phyloP scores from a whole-genome alignment of 1,140 invertebrate species.

The Oreohelix idahoensis region DNA sequence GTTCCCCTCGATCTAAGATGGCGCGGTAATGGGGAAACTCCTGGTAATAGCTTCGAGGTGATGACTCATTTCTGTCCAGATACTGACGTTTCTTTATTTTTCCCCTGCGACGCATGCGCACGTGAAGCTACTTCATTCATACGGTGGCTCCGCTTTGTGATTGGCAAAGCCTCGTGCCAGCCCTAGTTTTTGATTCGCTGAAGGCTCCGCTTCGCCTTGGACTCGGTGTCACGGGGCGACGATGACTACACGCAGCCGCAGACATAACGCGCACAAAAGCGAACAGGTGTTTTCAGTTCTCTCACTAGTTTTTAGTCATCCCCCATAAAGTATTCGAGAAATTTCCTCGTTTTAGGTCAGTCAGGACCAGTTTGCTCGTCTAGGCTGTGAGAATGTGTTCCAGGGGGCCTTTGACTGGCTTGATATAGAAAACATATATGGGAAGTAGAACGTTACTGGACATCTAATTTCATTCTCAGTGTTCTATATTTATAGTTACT shows the following conservation, averaged over 20 bases:
- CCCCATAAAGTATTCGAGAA: neutral
- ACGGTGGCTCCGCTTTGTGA: neutral
- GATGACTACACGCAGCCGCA: neutral
- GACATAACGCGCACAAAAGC: slow-evolving; percentile 3
- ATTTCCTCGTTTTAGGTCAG: neutral
- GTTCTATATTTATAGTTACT: too few species aligned
- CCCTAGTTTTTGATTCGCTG: slow-evolving; percentile 15
- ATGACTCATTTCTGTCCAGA: slow-evolving; percentile 29
- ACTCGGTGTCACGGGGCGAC: neutral
- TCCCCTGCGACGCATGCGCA: neutral
- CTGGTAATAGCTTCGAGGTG: slow-evolving; percentile 6
- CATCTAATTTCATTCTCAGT: too few species aligned
- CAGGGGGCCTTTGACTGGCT: too few species aligned
- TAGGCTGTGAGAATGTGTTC: too few species aligned
- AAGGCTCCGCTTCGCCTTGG: neutral
- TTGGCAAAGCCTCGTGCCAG: neutral
- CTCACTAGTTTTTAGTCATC: slow-evolving; percentile 23
- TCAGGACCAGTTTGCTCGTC: slow-evolving; percentile 7
- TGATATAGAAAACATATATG: too few species aligned
- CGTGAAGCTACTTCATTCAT: neutral
- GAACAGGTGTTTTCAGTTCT: slow-evolving; percentile 34
- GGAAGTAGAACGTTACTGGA: too few species aligned
- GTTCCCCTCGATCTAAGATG: slow-evolving; percentile 34
- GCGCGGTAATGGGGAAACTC: slow-evolving; percentile 26
- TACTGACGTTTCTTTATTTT: neutral